Conservation (phyloP, 2,888 invertebrate genomes). For the Osmoderma eremita region DNA sequence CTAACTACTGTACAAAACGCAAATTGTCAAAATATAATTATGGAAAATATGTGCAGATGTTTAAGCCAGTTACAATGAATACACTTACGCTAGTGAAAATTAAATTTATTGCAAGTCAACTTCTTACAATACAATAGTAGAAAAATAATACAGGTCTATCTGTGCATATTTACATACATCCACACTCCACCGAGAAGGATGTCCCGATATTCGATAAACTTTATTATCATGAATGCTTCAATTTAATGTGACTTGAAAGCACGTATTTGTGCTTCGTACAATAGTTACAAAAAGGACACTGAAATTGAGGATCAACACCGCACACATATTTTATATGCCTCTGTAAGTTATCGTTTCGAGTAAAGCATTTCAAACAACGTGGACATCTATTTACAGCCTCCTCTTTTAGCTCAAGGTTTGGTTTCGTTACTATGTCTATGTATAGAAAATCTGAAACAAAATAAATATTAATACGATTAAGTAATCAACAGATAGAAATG, state of each 20-base stretch:
- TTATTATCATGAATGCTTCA: constrained; percentile 22
- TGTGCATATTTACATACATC: too few relatives aligned
- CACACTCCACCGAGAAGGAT: too few relatives aligned
- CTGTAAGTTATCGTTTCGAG: constrained; percentile 44
- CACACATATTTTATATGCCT: constrained; percentile 38
- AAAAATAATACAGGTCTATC: too few relatives aligned
- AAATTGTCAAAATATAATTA: too few relatives aligned
- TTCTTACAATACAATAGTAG: too few relatives aligned
- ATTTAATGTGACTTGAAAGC: constrained; percentile 35
- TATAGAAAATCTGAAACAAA: constrained; percentile 39
- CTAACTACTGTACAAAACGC: too few relatives aligned
- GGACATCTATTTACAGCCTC: constrained; percentile 28
- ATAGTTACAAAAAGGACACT: constrained; percentile 67
- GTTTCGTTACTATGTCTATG: constrained; percentile 28
- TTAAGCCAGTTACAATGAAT: too few relatives aligned
- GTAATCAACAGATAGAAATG: not conserved
- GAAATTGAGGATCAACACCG: constrained; percentile 56
- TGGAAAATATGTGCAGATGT: too few relatives aligned
- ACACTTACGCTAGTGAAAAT: too few relatives aligned
- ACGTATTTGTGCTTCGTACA: constrained; percentile 71
- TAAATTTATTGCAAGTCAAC: too few relatives aligned
- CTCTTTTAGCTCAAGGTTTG: constrained; percentile 16
- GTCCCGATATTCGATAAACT: too few relatives aligned
- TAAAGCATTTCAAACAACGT: constrained; percentile 44
- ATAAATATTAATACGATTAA: constrained; percentile 5